A percentile compares a stretch with the other conserved stretches of the same genome.
Conservation (phyloP, 2,113 vertebrate genomes). For the Oryzias celebensis region DNA sequence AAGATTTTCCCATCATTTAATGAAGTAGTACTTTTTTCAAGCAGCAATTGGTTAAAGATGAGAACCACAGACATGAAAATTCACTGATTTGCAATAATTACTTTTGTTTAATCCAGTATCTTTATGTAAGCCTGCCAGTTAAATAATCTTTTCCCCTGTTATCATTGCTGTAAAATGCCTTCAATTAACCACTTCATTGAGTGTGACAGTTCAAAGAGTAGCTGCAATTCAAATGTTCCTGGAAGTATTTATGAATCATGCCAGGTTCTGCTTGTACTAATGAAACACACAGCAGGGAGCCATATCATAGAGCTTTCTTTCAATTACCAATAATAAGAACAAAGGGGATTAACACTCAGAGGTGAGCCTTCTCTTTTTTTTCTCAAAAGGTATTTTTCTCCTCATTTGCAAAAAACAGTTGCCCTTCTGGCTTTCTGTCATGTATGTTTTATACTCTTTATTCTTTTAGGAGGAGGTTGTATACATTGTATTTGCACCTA, state of each 20-base stretch:
- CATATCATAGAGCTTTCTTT: slow-evolving; percentile 62
- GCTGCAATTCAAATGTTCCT: slow-evolving; percentile 41
- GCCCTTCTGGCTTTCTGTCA: neutral
- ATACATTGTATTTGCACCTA: too few relatives aligned
- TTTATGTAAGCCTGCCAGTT: too few relatives aligned
- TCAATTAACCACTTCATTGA: slow-evolving; percentile 41
- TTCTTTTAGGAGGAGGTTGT: too few relatives aligned
- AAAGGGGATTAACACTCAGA: slow-evolving; percentile 52
- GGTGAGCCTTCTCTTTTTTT: slow-evolving; percentile 18
- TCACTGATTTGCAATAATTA: too few relatives aligned
- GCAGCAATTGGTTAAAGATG: too few relatives aligned
- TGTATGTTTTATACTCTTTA: slow-evolving; percentile 1
- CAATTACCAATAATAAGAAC: slow-evolving; percentile 69
- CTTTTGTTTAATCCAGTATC: too few relatives aligned
- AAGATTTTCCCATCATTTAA: too few relatives aligned
- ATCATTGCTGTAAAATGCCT: slow-evolving; percentile 7
- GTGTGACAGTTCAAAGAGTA: slow-evolving; percentile 42
- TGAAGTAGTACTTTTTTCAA: too few relatives aligned
- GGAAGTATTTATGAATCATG: slow-evolving; percentile 60
- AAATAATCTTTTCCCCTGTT: too few relatives aligned
- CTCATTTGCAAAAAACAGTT: slow-evolving; percentile 6
- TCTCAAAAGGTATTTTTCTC: slow-evolving; percentile 30
- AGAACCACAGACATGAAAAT: too few relatives aligned
- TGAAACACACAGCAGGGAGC: slow-evolving; percentile 55
- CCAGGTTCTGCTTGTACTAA: slow-evolving; percentile 35